Conservation (phyloP, 2,113 vertebrate genomes). For the Ardeotis arabs region DNA sequence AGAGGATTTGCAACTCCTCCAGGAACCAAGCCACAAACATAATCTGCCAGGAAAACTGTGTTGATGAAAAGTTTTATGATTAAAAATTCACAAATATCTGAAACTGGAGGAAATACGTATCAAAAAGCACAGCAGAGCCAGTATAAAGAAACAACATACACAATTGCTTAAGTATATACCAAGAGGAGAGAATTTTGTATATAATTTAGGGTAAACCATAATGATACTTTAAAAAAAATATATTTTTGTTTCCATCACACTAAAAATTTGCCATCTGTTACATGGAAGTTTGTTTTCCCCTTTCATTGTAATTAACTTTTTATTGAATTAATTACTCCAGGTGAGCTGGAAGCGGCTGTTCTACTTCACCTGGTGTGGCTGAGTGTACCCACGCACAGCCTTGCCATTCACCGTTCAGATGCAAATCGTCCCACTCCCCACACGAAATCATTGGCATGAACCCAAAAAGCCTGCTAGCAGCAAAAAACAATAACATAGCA, state of each 20-base stretch:
- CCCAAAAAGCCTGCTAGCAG: slow-evolving; percentile 28
- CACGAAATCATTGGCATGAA: not conserved
- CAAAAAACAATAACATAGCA: slow-evolving; percentile 14
- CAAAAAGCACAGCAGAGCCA: not conserved
- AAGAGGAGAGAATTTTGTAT: not conserved
- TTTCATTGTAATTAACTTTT: slow-evolving; percentile 55
- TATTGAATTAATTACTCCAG: slow-evolving; percentile 65
- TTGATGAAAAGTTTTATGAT: not conserved
- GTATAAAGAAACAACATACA: not conserved
- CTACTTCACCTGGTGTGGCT: slow-evolving; percentile 40
- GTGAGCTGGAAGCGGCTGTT: slow-evolving; percentile 57
- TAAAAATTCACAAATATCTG: not conserved
- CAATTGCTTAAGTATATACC: not conserved
- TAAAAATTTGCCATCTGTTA: slow-evolving; percentile 51
- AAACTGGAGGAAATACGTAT: not conserved
- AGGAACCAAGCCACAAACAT: not conserved
- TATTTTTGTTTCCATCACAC: not conserved
- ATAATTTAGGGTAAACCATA: not conserved
- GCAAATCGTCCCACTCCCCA: slow-evolving; percentile 19
- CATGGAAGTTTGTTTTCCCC: slow-evolving; percentile 17
- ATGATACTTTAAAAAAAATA: not conserved
- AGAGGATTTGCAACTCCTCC: not conserved
- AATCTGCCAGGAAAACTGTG: not conserved
- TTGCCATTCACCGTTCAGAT: slow-evolving; percentile 33
- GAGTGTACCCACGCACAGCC: not conserved